Percentiles rank a stretch among this genome's conserved stretches.
Conservation (phyloP, 2,797 vertebrate genomes). For the Petrocephalus schoutedeni region DNA sequence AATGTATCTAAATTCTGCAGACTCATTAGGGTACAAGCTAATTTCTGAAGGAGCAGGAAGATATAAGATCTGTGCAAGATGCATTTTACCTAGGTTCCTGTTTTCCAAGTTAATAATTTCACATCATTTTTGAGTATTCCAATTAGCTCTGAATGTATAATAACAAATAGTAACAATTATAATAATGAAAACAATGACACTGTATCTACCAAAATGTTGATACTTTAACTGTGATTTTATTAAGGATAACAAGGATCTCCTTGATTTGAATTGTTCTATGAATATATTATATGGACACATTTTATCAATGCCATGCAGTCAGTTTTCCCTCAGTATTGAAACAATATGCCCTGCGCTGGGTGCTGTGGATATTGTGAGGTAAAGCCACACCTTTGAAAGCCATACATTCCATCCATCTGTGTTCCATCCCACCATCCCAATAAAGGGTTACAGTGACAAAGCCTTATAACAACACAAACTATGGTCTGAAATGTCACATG, state of each 20-base stretch:
- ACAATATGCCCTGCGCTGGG: neutral
- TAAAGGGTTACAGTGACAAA: neutral
- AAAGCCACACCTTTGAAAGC: neutral
- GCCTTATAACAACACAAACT: neutral
- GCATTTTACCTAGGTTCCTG: neutral
- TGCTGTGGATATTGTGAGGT: neutral
- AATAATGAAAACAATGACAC: neutral
- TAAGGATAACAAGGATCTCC: neutral
- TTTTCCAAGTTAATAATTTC: neutral
- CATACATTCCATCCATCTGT: neutral
- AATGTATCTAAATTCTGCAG: neutral
- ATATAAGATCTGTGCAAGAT: neutral
- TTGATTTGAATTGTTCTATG: neutral
- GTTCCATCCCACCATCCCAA: neutral
- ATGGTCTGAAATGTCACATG: neutral
- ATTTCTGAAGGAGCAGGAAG: neutral
- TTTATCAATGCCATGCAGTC: neutral
- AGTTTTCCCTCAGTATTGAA: neutral
- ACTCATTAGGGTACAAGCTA: neutral
- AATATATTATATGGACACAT: neutral
- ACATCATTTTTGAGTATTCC: neutral
- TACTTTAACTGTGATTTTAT: neutral
- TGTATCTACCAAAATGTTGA: no score
- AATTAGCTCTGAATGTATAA: neutral
- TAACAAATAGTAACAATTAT: neutral